A percentile compares a stretch with the other conserved stretches of the same genome.
These are phyloP conservation scores for Reticulitermes lucifugus DNA, from an alignment of 2,888 invertebrate genomes.

Conservation along the genomic window DNA sequence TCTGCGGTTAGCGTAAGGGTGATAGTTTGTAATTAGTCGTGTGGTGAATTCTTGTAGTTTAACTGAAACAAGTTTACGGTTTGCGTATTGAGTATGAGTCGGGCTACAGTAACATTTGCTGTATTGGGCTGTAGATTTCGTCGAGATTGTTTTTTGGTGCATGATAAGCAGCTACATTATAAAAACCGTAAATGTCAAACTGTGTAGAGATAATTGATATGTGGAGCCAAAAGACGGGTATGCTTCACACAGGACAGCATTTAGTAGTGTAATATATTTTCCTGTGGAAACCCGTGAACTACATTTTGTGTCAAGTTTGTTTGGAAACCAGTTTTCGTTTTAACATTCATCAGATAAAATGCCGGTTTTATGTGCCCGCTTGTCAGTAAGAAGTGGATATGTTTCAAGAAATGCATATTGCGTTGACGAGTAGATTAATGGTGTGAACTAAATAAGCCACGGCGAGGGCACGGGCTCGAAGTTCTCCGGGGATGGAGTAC, in stretches of 20 bases:
- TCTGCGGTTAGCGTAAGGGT: neutral
- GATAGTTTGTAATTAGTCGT: constrained; percentile 9
- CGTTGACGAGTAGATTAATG: constrained; percentile 13
- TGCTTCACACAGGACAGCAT: neutral
- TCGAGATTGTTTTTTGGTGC: too few species aligned
- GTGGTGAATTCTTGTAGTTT: neutral
- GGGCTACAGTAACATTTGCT: neutral
- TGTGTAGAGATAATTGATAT: neutral
- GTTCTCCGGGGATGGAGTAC: constrained; percentile 54
- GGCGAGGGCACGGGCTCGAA: constrained; percentile 53
- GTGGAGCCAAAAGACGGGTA: neutral
- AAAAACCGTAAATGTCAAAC: neutral
- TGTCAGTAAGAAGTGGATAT: neutral
- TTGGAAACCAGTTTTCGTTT: constrained; percentile 19
- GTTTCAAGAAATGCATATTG: constrained; percentile 8
- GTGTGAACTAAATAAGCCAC: constrained; percentile 44
- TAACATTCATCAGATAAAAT: constrained; percentile 16
- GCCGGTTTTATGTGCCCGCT: neutral
- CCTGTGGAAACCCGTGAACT: too few species aligned
- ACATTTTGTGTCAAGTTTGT: neutral
- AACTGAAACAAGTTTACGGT: neutral
- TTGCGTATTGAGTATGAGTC: neutral
- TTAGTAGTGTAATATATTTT: neutral
- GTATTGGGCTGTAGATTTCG: neutral
- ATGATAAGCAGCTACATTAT: too few species aligned